phyloP scores from a whole-genome alignment of 2,113 vertebrate species.

The Siniperca knerii region DNA sequence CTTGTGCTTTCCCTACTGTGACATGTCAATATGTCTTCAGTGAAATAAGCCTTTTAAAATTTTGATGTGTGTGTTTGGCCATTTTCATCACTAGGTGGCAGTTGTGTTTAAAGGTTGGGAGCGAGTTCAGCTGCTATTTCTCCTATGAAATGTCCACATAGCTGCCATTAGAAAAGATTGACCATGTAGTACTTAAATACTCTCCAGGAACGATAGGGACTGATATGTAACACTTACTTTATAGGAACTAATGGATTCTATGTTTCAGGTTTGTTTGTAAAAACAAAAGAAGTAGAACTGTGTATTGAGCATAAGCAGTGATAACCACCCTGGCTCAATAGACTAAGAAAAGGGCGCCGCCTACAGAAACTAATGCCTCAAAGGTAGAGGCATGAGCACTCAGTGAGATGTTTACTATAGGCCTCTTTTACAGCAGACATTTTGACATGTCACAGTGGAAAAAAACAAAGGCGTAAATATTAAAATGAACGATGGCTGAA shows the following conservation, averaged over 20 bases:
- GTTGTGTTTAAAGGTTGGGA: slow-evolving; percentile 23
- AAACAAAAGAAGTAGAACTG: not conserved
- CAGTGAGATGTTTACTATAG: not conserved
- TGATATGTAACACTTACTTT: not conserved
- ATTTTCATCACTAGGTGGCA: slow-evolving; percentile 53
- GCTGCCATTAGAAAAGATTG: not conserved
- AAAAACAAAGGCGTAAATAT: no score
- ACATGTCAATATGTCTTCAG: not conserved
- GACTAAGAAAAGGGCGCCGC: no score
- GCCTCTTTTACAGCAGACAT: not conserved
- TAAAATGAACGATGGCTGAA: no score
- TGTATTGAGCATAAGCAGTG: not conserved
- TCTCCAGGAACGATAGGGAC: not conserved
- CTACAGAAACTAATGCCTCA: not conserved
- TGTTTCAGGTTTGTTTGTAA: not conserved
- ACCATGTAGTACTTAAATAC: not conserved
- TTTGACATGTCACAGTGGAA: not conserved
- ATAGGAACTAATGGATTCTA: not conserved
- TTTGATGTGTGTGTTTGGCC: not conserved
- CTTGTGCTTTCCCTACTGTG: not conserved
- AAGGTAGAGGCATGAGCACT: not conserved
- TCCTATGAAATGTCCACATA: not conserved
- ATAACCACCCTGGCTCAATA: no score
- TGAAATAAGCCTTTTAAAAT: not conserved
- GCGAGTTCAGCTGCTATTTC: not conserved